Conservation (phyloP, 2,888 invertebrate genomes). For the Chromoteleia sp. region DNA sequence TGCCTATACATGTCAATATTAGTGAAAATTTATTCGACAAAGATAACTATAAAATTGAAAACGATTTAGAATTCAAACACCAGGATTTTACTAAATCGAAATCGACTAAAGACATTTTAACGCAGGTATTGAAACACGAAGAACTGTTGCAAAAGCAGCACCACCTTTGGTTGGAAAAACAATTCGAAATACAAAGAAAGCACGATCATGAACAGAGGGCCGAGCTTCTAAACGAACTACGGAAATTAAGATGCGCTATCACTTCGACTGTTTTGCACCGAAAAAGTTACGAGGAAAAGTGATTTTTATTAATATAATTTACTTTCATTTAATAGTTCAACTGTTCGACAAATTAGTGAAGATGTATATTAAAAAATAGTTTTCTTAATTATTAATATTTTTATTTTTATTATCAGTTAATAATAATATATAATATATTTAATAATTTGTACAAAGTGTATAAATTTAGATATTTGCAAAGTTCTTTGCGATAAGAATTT, state of each 20-base stretch:
- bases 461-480: too few species aligned
- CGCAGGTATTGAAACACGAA: conserved; percentile 69
- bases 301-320: neutral
- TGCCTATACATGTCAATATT: neutral
- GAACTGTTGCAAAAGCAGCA: conserved; percentile 74
- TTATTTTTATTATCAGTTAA: too few species aligned
- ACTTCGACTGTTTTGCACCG: neutral
- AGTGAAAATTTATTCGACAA: neutral
- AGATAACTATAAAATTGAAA: neutral
- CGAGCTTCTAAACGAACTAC: conserved; percentile 72
- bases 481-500: too few species aligned
- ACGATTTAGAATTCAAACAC: neutral
- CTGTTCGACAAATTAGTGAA: too few species aligned
- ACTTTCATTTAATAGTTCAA: too few species aligned
- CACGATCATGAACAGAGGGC: conserved; percentile 72
- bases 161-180: conserved; percentile 75
- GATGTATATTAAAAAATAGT: too few species aligned
- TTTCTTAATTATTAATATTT: too few species aligned
- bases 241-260: conserved; percentile 69
- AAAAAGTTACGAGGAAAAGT: neutral
- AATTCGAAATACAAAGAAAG: conserved; percentile 75
- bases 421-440: too few species aligned
- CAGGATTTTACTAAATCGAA: neutral
- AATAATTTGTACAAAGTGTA: too few species aligned
- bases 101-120: conserved; percentile 14